Conservation (phyloP, 1,140 invertebrate genomes). For the Drosophila grimshawi region DNA sequence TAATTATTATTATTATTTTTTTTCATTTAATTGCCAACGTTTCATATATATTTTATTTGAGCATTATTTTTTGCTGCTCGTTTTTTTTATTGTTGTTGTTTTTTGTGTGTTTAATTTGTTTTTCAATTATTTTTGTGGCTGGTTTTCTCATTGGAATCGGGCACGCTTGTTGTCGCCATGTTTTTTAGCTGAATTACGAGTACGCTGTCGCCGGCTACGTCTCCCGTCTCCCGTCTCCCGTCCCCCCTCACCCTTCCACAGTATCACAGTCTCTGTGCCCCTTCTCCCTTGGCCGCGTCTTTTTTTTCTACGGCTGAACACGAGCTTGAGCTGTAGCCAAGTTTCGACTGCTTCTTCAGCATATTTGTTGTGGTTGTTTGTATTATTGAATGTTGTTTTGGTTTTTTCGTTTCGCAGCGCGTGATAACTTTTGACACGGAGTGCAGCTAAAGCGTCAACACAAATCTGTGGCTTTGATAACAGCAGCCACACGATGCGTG, state of each 20-base stretch:
- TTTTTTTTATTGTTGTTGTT: constrained; percentile 25
- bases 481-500: constrained; percentile 32
- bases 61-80: constrained; percentile 52
- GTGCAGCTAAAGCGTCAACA: constrained; percentile 15
- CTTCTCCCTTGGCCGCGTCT: constrained; percentile 11
- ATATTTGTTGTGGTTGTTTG: constrained; percentile 11
- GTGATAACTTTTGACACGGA: constrained; percentile 69
- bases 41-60: constrained; percentile 83
- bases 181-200: constrained; percentile 64
- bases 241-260: no score
- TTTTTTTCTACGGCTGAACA: constrained; percentile 7
- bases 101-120: constrained; percentile 69
- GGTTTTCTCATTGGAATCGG: constrained; percentile 67
- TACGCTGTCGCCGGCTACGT: constrained; percentile 23
- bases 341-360: constrained; percentile 29
- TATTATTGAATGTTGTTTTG: constrained; percentile 41
- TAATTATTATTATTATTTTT: constrained; percentile 36
- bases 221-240: constrained; percentile 1
- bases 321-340: constrained; percentile 29
- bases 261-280: background rate
- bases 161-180: constrained; percentile 80
- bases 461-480: constrained; percentile 42
- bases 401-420: background rate
- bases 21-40: constrained; percentile 72
- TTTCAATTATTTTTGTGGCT: constrained; percentile 81